Conservation (phyloP, 2,888 invertebrate species). For the Nycteola revayana region DNA sequence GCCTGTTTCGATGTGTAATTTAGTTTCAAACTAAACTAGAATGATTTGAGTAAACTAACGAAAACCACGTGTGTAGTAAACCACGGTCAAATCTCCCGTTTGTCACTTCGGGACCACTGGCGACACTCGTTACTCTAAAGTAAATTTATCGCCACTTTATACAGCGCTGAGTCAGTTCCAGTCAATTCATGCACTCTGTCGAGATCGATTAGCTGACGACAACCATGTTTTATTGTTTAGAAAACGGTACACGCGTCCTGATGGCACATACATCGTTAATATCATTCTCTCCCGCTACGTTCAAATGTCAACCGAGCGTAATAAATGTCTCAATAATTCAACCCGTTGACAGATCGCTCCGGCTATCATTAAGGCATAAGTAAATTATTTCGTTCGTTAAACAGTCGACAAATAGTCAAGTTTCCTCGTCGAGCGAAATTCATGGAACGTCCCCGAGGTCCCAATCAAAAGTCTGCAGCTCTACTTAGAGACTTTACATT, state of each 20-base stretch:
- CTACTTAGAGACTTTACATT: constrained; percentile 47
- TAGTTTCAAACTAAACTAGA: constrained; percentile 21
- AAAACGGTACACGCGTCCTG: constrained; percentile 36
- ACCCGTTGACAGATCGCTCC: constrained; percentile 46
- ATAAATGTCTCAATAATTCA: constrained; percentile 55
- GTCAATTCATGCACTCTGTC: constrained; percentile 34
- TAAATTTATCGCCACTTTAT: constrained; percentile 48
- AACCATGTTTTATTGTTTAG: constrained; percentile 42
- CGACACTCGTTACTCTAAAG: constrained; percentile 37
- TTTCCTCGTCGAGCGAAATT: constrained; percentile 21
- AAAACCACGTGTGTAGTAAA: constrained; percentile 35
- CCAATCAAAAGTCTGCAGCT: constrained; percentile 59
- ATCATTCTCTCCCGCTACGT: constrained; percentile 43
- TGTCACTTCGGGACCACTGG: constrained; percentile 39
- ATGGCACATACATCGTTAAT: constrained; percentile 38
- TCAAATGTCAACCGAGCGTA: constrained; percentile 44
- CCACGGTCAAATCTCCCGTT: constrained; percentile 45
- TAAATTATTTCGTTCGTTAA: constrained; percentile 47
- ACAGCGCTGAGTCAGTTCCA: constrained; percentile 33
- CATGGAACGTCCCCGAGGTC: constrained; percentile 32
- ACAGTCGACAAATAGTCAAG: constrained; percentile 38
- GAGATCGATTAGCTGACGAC: constrained; percentile 42
- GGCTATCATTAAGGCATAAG: constrained; percentile 45
- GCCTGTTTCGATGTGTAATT: constrained; percentile 17
- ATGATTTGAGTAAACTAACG: constrained; percentile 21